Conservation (phyloP, 2,113 vertebrate species). For the Toxotes jaculatrix region DNA sequence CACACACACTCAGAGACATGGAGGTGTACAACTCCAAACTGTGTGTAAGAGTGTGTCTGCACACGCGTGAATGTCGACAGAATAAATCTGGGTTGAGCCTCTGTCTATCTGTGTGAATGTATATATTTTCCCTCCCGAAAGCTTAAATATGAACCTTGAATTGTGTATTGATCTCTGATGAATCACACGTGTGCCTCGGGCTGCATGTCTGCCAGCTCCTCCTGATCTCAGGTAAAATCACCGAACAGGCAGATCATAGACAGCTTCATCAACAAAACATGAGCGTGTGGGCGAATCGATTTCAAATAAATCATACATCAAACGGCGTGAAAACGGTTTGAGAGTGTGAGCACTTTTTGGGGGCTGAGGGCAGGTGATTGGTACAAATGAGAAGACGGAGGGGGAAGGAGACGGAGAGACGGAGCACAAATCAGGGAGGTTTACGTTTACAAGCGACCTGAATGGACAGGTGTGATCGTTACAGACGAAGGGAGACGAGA, state of each 20-base stretch:
- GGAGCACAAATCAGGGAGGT: slow-evolving; percentile 11
- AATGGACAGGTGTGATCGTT: slow-evolving; percentile 4
- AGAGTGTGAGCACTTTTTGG: slow-evolving; percentile 35
- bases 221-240: slow-evolving; percentile 38
- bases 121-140: neutral
- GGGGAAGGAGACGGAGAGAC: slow-evolving; percentile 5
- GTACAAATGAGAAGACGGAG: slow-evolving; percentile 54
- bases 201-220: neutral
- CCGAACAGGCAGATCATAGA: slow-evolving; percentile 32
- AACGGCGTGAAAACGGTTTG: slow-evolving; percentile 47
- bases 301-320: slow-evolving; percentile 63
- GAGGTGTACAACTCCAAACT: too few species aligned
- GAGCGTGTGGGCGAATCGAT: slow-evolving; percentile 33
- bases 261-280: slow-evolving; percentile 53
- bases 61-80: too few species aligned
- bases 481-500: neutral
- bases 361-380: slow-evolving; percentile 12
- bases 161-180: slow-evolving; percentile 6
- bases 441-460: slow-evolving; percentile 23
- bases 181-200: slow-evolving; percentile 9
- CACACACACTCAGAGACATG: too few species aligned
- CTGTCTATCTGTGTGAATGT: neutral
- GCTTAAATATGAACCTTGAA: neutral
- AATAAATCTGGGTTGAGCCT: neutral
- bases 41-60: too few species aligned